Evolutionary conservation across 2,888 invertebrate species (phyloP), one percentile per base, ranked within the genome.

Genomic region (Fragum sueziense): DNA sequence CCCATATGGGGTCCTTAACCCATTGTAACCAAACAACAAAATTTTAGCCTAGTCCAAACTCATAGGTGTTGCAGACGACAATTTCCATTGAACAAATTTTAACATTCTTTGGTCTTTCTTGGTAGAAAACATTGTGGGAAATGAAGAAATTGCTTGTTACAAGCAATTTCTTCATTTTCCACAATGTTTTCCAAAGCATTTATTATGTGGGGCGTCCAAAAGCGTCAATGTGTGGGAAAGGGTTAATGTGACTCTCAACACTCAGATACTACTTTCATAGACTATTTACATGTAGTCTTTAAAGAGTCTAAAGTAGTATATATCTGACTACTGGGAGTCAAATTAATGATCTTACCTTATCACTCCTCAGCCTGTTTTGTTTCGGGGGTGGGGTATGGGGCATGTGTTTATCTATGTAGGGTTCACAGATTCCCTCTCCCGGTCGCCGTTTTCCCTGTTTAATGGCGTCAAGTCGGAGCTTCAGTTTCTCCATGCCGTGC

Each of bases 401-500:
- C 41, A 81, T 67, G 59, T 74, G 76, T 73, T 82, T 82, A 20
- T 85, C 85, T 47, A 85, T 76, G 34, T 73, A 65, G 9, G 84
- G 80, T 29, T 82, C 77, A 1, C 83, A 76, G 25, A 87, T 71
- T 17, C 86, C 85, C 33, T 88, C 84, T 2, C 88, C 88, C 7
- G 88, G 88, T 22, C 79, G 76, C 3, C 81, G 71, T 31, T 84
- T 83, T 11, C 88, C 88, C 27, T 85, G 80, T 62, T 76, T 79
- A 34, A 88, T 88, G 9, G 79, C 76, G 22, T 88, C 85, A 20
- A 89, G 85, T 25, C 84, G 79, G 22, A 87, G 76, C 59, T 84
- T 86, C 2, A 88, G 81, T 29, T 74, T 80, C 59, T 85, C 84
- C 71, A 88, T 84, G 14, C 82, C 74, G 31, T 82, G 80, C 33